phyloP scores from a whole-genome alignment of 2,888 invertebrate species.

The Tubulanus polymorphus region DNA sequence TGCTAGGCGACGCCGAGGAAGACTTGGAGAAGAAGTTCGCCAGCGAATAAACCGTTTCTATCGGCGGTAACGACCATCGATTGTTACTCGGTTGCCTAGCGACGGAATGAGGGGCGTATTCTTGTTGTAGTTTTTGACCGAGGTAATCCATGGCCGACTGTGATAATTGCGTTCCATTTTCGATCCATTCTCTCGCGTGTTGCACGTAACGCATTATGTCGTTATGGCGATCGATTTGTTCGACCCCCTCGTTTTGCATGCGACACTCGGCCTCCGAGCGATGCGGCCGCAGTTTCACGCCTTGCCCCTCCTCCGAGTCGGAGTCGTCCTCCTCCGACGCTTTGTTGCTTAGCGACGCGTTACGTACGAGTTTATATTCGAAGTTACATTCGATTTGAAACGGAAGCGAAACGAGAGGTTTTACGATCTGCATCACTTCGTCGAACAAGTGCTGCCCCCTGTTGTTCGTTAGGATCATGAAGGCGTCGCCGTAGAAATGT shows the following conservation, averaged over 20 bases:
- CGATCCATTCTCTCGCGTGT: background rate
- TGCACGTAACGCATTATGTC: background rate
- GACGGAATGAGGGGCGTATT: background rate
- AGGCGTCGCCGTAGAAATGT: background rate
- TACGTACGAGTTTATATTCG: background rate
- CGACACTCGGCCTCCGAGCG: too few species aligned
- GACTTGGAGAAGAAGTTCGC: conserved; percentile 2
- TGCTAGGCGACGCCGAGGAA: background rate
- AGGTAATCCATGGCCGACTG: background rate
- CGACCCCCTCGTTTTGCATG: too few species aligned
- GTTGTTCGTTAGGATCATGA: background rate
- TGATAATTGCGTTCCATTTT: background rate
- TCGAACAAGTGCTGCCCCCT: background rate
- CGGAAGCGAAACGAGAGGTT: background rate
- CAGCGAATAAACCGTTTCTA: background rate
- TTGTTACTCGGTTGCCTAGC: background rate
- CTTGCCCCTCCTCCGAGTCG: background rate
- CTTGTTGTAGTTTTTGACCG: background rate
- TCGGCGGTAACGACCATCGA: conserved; percentile 1
- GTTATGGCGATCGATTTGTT: background rate
- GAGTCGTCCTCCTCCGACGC: background rate
- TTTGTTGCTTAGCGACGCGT: background rate
- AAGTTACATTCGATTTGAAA: background rate
- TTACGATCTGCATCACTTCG: background rate
- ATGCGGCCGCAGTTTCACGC: background rate